phyloP scores from a whole-genome alignment of 2,888 invertebrate genomes.

The Microdon myrmicae region DNA sequence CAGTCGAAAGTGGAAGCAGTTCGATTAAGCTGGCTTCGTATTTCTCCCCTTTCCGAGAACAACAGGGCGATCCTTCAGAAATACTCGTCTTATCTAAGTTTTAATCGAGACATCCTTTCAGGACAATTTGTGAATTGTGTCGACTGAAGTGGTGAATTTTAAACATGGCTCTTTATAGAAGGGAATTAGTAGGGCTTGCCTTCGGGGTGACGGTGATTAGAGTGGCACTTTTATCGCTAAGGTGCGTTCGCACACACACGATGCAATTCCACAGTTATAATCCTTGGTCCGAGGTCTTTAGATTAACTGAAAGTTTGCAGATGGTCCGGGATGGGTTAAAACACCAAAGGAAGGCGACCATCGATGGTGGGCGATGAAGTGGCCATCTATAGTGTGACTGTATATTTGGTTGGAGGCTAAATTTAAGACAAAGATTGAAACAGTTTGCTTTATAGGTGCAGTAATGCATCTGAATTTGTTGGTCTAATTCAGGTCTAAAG shows the following conservation, averaged over 20 bases:
- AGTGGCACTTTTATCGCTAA: constrained; percentile 35
- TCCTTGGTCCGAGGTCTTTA: constrained; percentile 11
- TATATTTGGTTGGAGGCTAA: too few relatives aligned
- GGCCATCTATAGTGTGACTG: too few relatives aligned
- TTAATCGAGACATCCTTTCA: constrained; percentile 38
- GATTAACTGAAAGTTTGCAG: too few relatives aligned
- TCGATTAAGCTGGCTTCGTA: constrained; percentile 14
- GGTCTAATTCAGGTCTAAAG: too few relatives aligned
- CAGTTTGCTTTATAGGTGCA: too few relatives aligned
- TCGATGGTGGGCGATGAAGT: too few relatives aligned
- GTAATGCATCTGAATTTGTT: too few relatives aligned
- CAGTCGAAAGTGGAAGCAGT: constrained; percentile 2
- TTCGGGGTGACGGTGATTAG: constrained; percentile 9
- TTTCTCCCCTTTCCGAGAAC: constrained; percentile 25
- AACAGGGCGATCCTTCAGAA: constrained; percentile 11
- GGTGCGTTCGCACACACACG: constrained; percentile 37
- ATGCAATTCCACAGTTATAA: constrained; percentile 40
- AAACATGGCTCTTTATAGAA: constrained; percentile 36
- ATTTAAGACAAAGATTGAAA: too few relatives aligned
- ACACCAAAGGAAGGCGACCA: too few relatives aligned
- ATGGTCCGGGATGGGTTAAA: too few relatives aligned
- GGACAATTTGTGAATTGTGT: constrained; percentile 35
- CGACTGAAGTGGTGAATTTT: constrained; percentile 36
- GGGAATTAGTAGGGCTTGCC: constrained; percentile 46
- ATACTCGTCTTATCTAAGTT: constrained; percentile 19